phyloP scores from a whole-genome alignment of 1,140 invertebrate species.

The Conopomorpha cramerella region DNA sequence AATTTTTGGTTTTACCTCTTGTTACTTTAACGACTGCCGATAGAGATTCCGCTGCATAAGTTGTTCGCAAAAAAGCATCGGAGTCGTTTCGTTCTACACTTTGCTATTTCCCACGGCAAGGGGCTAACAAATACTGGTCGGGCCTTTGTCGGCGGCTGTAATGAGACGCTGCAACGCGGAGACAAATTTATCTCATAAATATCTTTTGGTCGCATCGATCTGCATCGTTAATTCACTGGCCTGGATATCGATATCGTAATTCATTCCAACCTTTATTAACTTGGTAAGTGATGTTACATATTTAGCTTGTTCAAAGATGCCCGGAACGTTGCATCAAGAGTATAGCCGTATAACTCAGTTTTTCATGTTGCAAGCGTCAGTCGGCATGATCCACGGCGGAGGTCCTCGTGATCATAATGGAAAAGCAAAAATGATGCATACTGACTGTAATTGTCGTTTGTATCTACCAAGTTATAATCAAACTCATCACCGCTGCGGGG shows the following conservation, averaged over 20 bases:
- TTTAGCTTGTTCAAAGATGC: conserved; percentile 14
- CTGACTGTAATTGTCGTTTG: conserved; percentile 8
- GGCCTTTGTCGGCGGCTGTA: conserved; percentile 43
- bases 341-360: conserved; percentile 7
- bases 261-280: conserved; percentile 36
- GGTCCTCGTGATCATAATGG: conserved; percentile 3
- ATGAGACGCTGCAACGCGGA: conserved; percentile 31
- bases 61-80: conserved; percentile 12
- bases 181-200: conserved; percentile 53
- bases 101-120: conserved; percentile 38
- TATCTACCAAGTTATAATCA: conserved; percentile 7
- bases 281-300: conserved; percentile 10
- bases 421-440: conserved; percentile 12
- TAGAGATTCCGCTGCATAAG: conserved; percentile 12
- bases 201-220: conserved; percentile 35
- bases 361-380: conserved; percentile 2
- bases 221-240: conserved; percentile 41
- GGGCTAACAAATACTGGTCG: conserved; percentile 33
- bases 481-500: conserved; percentile 7
- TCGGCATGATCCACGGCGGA: not conserved
- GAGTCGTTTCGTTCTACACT: conserved; percentile 20
- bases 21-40: conserved; percentile 1
- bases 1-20: not conserved
- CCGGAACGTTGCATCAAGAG: conserved; percentile 3
- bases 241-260: conserved; percentile 38